These are phyloP conservation scores for Sylvia atricapilla DNA, from an alignment of 2,113 vertebrate species.

Conservation along the genomic window DNA sequence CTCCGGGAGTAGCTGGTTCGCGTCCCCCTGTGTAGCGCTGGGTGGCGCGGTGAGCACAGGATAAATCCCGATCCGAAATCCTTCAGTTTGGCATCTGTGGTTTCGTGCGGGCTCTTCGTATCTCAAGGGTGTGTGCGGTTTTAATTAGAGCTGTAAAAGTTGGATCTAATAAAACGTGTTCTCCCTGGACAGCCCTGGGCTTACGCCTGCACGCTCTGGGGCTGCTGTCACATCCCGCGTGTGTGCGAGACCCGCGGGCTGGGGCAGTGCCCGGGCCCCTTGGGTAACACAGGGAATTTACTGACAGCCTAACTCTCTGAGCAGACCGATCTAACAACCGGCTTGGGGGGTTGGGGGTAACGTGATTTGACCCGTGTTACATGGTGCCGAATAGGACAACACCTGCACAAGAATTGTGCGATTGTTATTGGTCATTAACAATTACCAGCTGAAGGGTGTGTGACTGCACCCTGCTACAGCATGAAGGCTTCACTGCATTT, in stretches of 20 bases:
- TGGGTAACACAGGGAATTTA: accelerated
- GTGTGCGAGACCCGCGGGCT: accelerated
- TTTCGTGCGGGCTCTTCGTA: accelerated
- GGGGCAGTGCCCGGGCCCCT: accelerated
- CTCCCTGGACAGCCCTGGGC: accelerated
- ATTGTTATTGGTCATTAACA: too few species aligned
- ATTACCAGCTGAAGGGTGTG: too few species aligned
- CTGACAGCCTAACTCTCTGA: accelerated
- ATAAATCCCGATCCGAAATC: too few species aligned
- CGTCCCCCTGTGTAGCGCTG: accelerated
- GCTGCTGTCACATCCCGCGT: accelerated
- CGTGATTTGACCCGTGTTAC: accelerated
- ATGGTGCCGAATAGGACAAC: accelerated
- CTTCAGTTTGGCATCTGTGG: accelerated
- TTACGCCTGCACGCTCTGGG: accelerated
- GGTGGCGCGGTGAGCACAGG: neutral
- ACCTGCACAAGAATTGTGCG: accelerated
- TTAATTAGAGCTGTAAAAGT: accelerated
- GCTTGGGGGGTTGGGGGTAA: accelerated
- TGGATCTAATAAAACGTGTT: accelerated
- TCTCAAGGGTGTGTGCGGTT: accelerated
- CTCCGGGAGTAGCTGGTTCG: accelerated
- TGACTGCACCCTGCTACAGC: accelerated
- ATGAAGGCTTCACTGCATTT: neutral
- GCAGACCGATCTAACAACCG: accelerated